phyloP scores from a whole-genome alignment of 2,113 vertebrate genomes.

The Pitta sordida region DNA sequence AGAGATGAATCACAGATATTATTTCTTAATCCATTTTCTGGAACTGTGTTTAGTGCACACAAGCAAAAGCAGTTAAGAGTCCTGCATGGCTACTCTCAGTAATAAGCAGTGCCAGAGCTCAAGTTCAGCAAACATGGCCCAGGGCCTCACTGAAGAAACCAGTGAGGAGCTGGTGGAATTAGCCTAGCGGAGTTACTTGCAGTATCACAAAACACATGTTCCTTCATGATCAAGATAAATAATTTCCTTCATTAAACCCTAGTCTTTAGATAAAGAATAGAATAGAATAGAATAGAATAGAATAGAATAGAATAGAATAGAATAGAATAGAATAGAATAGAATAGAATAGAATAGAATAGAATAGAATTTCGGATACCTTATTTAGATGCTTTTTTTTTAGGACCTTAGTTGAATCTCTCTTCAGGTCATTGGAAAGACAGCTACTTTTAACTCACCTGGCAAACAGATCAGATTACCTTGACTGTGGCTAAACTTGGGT shows the following conservation, averaged over 20 bases:
- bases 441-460: neutral
- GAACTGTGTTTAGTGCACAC: neutral
- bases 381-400: neutral
- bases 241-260: neutral
- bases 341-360: too few relatives aligned
- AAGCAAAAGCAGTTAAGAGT: neutral
- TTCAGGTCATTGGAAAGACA: neutral
- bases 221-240: neutral
- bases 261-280: neutral
- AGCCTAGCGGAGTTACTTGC: neutral
- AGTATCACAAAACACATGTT: neutral
- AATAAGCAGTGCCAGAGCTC: neutral
- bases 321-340: too few relatives aligned
- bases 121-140: rapidly evolving
- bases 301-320: too few relatives aligned
- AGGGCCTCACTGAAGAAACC: neutral
- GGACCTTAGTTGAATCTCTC: neutral
- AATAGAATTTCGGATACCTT: neutral
- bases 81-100: neutral
- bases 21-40: slow-evolving; percentile 47
- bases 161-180: neutral
- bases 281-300: too few relatives aligned
- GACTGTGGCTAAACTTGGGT: neutral
- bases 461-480: neutral
- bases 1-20: slow-evolving; percentile 28